Conservation (phyloP, 2,888 invertebrate species). For the Leucophenga montana region DNA sequence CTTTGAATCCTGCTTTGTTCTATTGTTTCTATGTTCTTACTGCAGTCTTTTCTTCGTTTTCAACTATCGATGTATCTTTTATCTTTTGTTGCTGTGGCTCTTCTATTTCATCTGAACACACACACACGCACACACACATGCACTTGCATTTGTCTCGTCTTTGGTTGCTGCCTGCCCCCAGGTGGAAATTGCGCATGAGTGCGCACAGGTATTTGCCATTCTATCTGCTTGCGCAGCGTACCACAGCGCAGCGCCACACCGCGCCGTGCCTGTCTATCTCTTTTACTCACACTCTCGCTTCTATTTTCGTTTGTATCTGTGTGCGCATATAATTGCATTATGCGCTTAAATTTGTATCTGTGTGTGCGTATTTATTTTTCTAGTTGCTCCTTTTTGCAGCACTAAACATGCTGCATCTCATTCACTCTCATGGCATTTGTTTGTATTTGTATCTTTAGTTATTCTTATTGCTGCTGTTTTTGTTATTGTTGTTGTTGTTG, state of each 20-base stretch:
- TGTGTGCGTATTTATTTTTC: neutral
- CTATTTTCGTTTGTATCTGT: neutral
- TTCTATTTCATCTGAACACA: neutral
- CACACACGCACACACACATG: neutral
- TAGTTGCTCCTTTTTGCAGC: slow-evolving; percentile 50
- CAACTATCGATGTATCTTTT: too few species aligned
- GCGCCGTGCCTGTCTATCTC: slow-evolving; percentile 45
- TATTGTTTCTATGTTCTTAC: too few species aligned
- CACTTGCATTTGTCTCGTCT: neutral
- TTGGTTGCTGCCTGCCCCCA: slow-evolving; percentile 1
- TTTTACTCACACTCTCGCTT: slow-evolving; percentile 22
- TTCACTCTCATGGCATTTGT: slow-evolving; percentile 1
- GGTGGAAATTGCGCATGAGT: slow-evolving; percentile 54
- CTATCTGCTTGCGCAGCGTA: neutral
- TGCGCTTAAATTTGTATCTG: slow-evolving; percentile 44
- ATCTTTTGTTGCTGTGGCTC: too few species aligned
- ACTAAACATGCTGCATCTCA: slow-evolving; percentile 15
- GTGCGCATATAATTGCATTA: slow-evolving; percentile 26
- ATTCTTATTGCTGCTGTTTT: slow-evolving; percentile 18
- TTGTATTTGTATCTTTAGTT: too few species aligned
- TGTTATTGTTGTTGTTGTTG: slow-evolving; percentile 17
- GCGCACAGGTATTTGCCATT: slow-evolving; percentile 40
- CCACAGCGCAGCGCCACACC: slow-evolving; percentile 25
- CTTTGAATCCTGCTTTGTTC: too few species aligned
- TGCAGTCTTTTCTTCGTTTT: too few species aligned